These are phyloP conservation scores for Dascyllus trimaculatus DNA, from an alignment of 2,113 vertebrate species.

Conservation along the genomic window DNA sequence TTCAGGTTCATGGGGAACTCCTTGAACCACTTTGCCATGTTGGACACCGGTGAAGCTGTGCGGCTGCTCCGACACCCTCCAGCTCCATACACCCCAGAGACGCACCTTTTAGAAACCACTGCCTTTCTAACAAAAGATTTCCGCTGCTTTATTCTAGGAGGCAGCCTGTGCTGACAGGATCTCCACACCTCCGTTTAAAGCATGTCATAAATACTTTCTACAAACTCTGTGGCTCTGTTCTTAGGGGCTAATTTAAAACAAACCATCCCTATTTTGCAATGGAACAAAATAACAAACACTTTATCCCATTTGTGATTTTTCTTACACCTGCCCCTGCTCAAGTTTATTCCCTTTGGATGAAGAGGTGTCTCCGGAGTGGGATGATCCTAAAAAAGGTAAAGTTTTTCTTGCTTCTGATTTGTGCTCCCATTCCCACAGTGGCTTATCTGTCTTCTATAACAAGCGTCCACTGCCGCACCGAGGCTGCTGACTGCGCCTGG, in stretches of 20 bases:
- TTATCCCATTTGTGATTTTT: slow-evolving; percentile 73
- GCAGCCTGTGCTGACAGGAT: slow-evolving; percentile 36
- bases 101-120: slow-evolving; percentile 71
- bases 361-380: slow-evolving; percentile 50
- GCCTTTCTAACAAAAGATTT: slow-evolving; percentile 74
- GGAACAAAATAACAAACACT: slow-evolving; percentile 6
- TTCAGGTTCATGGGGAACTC: slow-evolving; percentile 91
- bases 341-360: slow-evolving; percentile 64
- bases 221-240: neutral
- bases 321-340: slow-evolving; percentile 33
- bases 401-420: slow-evolving; percentile 63
- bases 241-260: neutral
- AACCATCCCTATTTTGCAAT: slow-evolving; percentile 10
- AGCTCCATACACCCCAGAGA: slow-evolving; percentile 75
- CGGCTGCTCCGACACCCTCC: slow-evolving; percentile 47
- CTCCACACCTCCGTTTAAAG: slow-evolving; percentile 45
- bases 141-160: slow-evolving; percentile 71
- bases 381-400: slow-evolving; percentile 59
- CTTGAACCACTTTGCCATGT: slow-evolving; percentile 94
- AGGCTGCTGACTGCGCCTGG: slow-evolving; percentile 58
- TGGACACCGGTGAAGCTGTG: slow-evolving; percentile 52
- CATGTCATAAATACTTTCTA: slow-evolving; percentile 42
- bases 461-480: slow-evolving; percentile 31
- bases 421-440: slow-evolving; percentile 75
- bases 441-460: slow-evolving; percentile 42